Conservation (phyloP, 2,113 vertebrate species). For the Microcebus tavaratra region DNA sequence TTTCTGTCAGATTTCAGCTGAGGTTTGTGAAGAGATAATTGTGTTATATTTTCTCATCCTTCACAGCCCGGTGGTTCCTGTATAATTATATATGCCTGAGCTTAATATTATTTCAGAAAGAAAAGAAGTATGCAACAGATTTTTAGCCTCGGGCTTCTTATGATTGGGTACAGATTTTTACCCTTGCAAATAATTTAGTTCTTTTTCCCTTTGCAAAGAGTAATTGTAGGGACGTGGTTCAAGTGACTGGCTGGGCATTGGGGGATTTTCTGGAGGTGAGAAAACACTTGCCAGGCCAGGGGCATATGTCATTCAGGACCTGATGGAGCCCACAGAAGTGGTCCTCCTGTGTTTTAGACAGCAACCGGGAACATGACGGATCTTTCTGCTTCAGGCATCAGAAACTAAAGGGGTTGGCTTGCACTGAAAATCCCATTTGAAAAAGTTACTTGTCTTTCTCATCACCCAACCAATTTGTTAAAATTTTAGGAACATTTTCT, state of each 20-base stretch:
- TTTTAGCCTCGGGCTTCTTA: constrained; percentile 75
- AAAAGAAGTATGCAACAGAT: constrained; percentile 75
- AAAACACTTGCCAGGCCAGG: neutral
- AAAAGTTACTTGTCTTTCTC: constrained; percentile 43
- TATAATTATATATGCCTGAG: constrained; percentile 78
- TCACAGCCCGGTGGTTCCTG: constrained; percentile 71
- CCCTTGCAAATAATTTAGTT: constrained; percentile 68
- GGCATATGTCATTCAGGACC: neutral
- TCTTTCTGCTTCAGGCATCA: constrained; percentile 54
- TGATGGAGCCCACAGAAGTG: neutral
- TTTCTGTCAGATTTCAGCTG: constrained; percentile 75
- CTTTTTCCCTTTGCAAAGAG: constrained; percentile 36
- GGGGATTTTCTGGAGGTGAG: neutral
- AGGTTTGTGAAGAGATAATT: constrained; percentile 78
- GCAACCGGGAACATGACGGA: constrained; percentile 13
- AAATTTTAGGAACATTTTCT: constrained; percentile 49
- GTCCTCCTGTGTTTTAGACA: neutral
- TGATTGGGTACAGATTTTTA: constrained; percentile 71
- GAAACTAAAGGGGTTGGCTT: constrained; percentile 30
- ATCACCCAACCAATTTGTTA: constrained; percentile 44
- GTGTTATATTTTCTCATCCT: constrained; percentile 78
- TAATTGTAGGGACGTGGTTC: constrained; percentile 32
- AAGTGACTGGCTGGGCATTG: neutral
- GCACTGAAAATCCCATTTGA: constrained; percentile 49
- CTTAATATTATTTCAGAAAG: constrained; percentile 79